These are phyloP conservation scores for Periplaneta americana DNA, from an alignment of 1,140 invertebrate genomes.

Conservation along the genomic window DNA sequence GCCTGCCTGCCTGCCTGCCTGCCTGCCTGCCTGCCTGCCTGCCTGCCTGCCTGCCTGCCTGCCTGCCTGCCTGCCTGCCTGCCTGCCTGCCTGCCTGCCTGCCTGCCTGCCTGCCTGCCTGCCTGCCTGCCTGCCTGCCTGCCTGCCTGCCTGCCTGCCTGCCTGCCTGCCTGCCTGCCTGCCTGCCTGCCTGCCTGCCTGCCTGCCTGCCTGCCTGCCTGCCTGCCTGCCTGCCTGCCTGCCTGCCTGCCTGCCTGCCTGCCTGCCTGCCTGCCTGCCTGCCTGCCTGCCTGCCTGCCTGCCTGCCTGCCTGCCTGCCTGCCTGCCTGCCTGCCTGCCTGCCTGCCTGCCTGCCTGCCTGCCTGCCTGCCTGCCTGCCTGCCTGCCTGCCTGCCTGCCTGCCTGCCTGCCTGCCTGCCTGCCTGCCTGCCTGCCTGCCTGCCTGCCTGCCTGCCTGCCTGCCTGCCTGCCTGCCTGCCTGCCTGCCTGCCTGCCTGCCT, in stretches of 20 bases:
- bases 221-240: neutral
- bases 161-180: neutral
- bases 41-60: neutral
- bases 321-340: neutral
- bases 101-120: neutral
- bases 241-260: neutral
- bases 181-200: neutral
- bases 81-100: neutral
- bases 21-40: neutral
- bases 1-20: neutral
- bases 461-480: neutral
- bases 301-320: neutral
- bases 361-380: neutral
- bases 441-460: neutral
- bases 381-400: neutral
- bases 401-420: neutral
- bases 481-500: neutral
- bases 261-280: neutral
- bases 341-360: neutral
- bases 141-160: neutral
- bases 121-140: neutral
- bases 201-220: neutral
- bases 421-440: neutral
- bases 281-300: neutral
- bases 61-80: neutral